Base-by-base conservation (phyloP, 2,113 vertebrate genomes). In the Fregetta grallaria region DNA sequence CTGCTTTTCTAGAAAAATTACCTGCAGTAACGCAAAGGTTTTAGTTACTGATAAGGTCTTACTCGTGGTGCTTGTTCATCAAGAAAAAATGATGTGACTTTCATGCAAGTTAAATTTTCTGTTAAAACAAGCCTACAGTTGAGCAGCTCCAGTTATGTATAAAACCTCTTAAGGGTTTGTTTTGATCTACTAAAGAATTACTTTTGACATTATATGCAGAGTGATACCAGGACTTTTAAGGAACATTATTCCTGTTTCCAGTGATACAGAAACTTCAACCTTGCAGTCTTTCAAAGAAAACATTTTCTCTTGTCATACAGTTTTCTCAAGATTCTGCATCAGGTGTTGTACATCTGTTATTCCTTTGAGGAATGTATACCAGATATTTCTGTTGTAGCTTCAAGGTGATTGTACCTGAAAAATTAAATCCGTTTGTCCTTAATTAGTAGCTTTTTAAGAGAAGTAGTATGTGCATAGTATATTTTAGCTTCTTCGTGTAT, bases 391-490 rank as follows among this genome's bases (percentile, higher is more conserved):
- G 6, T 49, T 26, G 1, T 7, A 40, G 18, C 20, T 68, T 61
- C 25, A 25, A 8, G 58, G 13, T 40, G 55, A 27, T 32, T 0
- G 1, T 47, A n/a, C 20, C n/a, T 75, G 47, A 42, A 49, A 62
- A 73, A 27, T 8, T 1, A 27, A 44, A 55, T 56, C 7, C 8
- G 7, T 13, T 49, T 70, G 9, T 32, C 29, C 10, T 62, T 44
- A 32, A 13, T 18, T 4, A 19, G 29, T 15, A 49, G 10, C 3
- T 61, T 83, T 80, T 73, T 34, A 38, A 36, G 18, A 40, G 14
- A 22, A 26, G 13, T 5, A 16, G 10, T 10, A 6, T 5, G 0
- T 9, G 2, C 7, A 0, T 36, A 9, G 23, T 40, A 0, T 27
- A 5, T 67, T 29, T 50, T 30, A 42, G 10, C 23, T 71, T 27